phyloP scores from a whole-genome alignment of 1,140 invertebrate genomes.

The Panagrolaimus sp. region DNA sequence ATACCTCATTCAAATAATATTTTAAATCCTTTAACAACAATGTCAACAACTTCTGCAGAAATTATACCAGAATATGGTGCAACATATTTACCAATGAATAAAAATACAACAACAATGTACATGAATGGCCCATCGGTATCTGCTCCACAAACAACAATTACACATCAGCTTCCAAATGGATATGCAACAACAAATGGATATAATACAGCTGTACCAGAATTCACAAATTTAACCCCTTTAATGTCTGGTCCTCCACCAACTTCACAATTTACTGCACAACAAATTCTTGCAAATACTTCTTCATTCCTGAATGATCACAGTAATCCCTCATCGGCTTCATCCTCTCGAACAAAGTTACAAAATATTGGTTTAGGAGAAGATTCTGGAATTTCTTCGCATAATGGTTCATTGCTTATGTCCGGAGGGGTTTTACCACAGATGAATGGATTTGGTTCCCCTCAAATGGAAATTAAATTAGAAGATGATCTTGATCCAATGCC shows the following conservation, averaged over 20 bases:
- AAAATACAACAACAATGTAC: too few species aligned
- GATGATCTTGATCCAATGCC: constrained; percentile 77
- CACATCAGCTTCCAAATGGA: too few species aligned
- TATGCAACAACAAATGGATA: too few species aligned
- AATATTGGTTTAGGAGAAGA: constrained; percentile 11
- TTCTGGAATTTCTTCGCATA: neutral
- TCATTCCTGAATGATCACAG: neutral
- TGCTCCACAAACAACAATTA: too few species aligned
- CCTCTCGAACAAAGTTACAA: constrained; percentile 11
- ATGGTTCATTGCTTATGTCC: neutral
- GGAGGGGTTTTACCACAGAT: too few species aligned
- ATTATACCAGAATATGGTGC: too few species aligned
- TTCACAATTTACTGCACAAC: too few species aligned
- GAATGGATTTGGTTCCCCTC: neutral
- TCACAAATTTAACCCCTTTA: constrained; percentile 3
- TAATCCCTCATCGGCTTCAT: constrained; percentile 5
- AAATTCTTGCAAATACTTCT: neutral
- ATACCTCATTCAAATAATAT: too few species aligned
- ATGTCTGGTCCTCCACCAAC: neutral
- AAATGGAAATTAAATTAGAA: constrained; percentile 22
- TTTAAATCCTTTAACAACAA: too few species aligned
- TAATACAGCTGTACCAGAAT: neutral
- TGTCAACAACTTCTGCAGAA: too few species aligned
- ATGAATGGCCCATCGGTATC: too few species aligned
- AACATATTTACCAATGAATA: too few species aligned